These are phyloP conservation scores for Cottus gobio DNA, from an alignment of 2,113 vertebrate genomes.

Conservation along the genomic window DNA sequence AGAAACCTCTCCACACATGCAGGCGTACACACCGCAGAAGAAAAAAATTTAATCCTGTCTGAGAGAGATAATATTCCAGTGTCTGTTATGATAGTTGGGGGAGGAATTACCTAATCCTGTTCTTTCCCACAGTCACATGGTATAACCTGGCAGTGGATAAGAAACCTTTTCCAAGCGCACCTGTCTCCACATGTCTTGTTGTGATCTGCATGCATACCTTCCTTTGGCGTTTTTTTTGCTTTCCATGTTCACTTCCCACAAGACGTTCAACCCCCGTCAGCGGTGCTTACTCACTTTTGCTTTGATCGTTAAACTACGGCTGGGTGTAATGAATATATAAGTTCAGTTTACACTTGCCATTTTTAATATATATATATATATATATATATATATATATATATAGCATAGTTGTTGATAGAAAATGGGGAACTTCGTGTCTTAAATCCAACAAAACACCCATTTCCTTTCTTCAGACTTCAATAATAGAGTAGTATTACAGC, in stretches of 20 bases:
- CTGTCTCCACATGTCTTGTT: slow-evolving; percentile 60
- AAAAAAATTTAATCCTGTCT: neutral
- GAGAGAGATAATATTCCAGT: neutral
- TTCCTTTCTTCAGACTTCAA: neutral
- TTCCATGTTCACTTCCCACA: slow-evolving; percentile 12
- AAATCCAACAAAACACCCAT: neutral
- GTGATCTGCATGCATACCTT: slow-evolving; percentile 15
- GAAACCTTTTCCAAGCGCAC: slow-evolving; percentile 75
- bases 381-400: neutral
- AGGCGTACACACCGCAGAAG: neutral
- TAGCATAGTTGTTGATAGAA: neutral
- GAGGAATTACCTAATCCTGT: slow-evolving; percentile 41
- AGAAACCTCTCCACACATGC: slow-evolving; percentile 4
- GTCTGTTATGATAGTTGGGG: slow-evolving; percentile 21
- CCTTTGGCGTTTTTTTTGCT: slow-evolving; percentile 5
- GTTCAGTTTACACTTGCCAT: neutral
- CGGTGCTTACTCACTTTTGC: neutral
- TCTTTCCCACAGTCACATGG: slow-evolving; percentile 71
- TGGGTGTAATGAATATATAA: neutral
- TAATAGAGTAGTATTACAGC: neutral
- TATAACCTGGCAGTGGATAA: neutral
- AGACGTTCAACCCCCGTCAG: neutral
- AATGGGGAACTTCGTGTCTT: neutral
- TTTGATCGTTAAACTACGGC: slow-evolving; percentile 11
- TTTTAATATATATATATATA: neutral